Evolutionary conservation across 2,113 vertebrate species (phyloP), one percentile per base, ranked within the genome.

Genomic region (Eonycteris spelaea): DNA sequence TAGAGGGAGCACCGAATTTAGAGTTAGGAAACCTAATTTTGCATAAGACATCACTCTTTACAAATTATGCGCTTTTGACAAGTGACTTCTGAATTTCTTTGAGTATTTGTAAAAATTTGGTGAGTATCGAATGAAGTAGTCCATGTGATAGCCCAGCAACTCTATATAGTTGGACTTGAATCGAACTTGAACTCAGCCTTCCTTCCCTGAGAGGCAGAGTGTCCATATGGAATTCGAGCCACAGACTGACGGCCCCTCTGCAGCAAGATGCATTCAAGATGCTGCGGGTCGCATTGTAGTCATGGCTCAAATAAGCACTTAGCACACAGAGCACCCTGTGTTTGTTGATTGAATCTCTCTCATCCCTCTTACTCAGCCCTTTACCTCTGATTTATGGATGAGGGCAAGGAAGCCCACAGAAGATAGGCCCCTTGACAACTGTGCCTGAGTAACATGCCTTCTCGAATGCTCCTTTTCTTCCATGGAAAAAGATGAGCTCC

Each of bases 11-110:
- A 7, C n/a, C 51, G 40, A 73, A 30, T 63, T 61, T 70, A 53
- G 67, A 71, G n/a, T 70, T 19, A 35, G 57, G 83, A 90, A 30
- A 43, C 45, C 35, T 70, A 14, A 78, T 86, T 96, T 95, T 77
- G 53, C 59, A 35, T 16, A 67, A 78, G 77, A 2, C 6, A 38
- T 53, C 5, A 35, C 40, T 59, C 35, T n/a, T 82, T 71, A 22
- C 24, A 16, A 78, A 33, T 51, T 57, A 18, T 59, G n/a, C 89
- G 53, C 35, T 45, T 96, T 95, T 86, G 73, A 33, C 43, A 90
- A 63, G 57, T 61, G 73, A 35, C 45, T 80, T 92, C n/a, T 83
- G 33, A 55, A 78, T 67, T 67, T 90, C 88, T 90, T 65, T 40
- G 22, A 91, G 30, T 8, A 63, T 74, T 91, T 78, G 33, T 83